A percentile compares a stretch with the other conserved stretches of the same genome.
These are phyloP conservation scores for Colossoma macropomum DNA, from an alignment of 2,113 vertebrate genomes.

Conservation along the genomic window DNA sequence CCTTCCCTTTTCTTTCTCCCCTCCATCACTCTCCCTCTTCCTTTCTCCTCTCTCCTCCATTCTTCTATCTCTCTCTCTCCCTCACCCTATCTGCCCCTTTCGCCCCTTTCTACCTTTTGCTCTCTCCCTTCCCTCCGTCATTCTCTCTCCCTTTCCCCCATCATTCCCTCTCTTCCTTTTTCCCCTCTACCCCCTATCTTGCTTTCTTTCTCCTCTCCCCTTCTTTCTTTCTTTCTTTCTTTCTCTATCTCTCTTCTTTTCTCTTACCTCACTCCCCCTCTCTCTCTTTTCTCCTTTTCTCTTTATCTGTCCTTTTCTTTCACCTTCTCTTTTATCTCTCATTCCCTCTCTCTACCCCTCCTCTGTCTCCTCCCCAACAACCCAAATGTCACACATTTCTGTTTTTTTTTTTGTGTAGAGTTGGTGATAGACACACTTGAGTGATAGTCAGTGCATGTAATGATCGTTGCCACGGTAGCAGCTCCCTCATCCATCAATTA, in stretches of 20 bases:
- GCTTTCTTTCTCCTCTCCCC: background rate
- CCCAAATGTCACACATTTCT: background rate
- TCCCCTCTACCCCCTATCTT: background rate
- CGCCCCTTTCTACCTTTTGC: constrained; percentile 6
- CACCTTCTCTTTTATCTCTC: background rate
- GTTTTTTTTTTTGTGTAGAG: constrained; percentile 47
- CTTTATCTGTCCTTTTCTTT: background rate
- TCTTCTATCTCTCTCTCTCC: too few relatives aligned
- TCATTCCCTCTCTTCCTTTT: background rate
- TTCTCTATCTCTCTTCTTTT: constrained; percentile 59
- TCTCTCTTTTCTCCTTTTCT: constrained; percentile 20
- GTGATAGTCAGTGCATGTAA: constrained; percentile 86
- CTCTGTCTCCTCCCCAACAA: constrained; percentile 13
- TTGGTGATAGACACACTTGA: constrained; percentile 78
- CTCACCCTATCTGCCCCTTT: too few relatives aligned
- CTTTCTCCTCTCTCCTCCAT: background rate
- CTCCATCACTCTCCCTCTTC: background rate
- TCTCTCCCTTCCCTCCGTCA: background rate
- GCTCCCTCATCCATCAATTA: constrained; percentile 94
- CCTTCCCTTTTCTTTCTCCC: constrained; percentile 42
- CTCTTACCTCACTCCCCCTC: constrained; percentile 57
- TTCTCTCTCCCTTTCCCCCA: background rate
- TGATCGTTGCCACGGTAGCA: constrained; percentile 85
- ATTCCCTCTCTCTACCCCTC: too few relatives aligned
- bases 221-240: background rate